Evolutionary conservation across 2,888 invertebrate genomes (phyloP).

Genomic region (Cephus pygmeus): DNA sequence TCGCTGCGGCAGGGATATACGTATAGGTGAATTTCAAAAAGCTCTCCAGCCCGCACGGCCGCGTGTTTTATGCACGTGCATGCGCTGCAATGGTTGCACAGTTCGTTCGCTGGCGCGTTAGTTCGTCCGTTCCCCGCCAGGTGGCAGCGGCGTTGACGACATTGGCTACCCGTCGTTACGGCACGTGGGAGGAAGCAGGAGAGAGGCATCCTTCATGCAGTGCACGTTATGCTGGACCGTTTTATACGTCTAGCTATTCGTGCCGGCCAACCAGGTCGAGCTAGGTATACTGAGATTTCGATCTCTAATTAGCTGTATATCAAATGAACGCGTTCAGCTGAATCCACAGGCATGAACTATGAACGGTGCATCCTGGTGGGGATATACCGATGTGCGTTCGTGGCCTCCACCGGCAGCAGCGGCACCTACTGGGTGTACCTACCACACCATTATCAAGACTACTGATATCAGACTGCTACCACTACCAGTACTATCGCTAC

Average conservation of each 20-base stretch:
- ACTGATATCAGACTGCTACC: not conserved
- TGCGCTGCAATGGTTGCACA: not conserved
- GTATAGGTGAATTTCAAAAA: not conserved
- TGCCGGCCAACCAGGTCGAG: constrained; percentile 8
- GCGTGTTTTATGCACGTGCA: not conserved
- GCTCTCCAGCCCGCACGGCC: not conserved
- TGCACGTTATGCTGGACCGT: constrained; percentile 20
- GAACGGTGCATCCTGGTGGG: constrained; percentile 1
- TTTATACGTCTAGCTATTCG: constrained; percentile 28
- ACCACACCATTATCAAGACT: not conserved
- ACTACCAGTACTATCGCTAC: not conserved
- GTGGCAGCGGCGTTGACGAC: not conserved
- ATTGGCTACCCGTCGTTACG: not conserved
- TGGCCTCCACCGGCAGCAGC: not conserved
- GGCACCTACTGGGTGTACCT: not conserved
- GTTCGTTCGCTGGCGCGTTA: not conserved
- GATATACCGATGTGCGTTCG: not conserved
- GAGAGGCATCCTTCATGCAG: constrained; percentile 34
- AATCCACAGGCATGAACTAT: constrained; percentile 4
- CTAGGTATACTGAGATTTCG: constrained; percentile 50
- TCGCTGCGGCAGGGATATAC: not conserved
- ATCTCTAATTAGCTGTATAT: constrained; percentile 65
- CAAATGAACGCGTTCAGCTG: constrained; percentile 53
- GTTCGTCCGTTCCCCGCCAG: not conserved
- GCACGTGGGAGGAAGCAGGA: constrained; percentile 11